Base-by-base conservation (phyloP, 2,888 invertebrate species). In the Diaprepes abbreviatus region DNA sequence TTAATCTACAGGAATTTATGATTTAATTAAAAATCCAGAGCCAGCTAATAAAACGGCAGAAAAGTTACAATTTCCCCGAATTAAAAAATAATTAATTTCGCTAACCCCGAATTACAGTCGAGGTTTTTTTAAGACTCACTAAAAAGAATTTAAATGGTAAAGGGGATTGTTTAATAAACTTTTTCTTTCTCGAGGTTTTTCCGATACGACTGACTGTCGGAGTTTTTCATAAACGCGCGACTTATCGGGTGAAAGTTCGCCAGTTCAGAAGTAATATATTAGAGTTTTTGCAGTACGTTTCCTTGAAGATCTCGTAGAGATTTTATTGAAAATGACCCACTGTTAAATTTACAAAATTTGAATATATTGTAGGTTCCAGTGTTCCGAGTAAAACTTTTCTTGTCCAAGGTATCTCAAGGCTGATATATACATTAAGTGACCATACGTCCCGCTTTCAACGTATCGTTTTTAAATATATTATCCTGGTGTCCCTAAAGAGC, bases 41-140 rank as follows among this genome's bases (percentile, higher is more conserved):
- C 36, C 24, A 12, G 48, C 68, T 48, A 48, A 63, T 55, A 55
- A 57, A 65, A 57, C 33, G 57, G 55, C 38, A 17, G n/a, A 66
- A 50, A 58, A 62, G 68, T 57, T 62, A 68, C 68, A 68, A 59
- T 63, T 66, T 68, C 62, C 33, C 35, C 45, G 54, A 68, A 68
- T 68, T 68, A 68, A 63, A 68, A 68, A 68, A 63, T 63, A 68
- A 68, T 62, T 68, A 68, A 68, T 68, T 68, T 66, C 48, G 28
- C 38, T 28, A 31, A 36, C 58, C 50, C 50, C 36, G 43, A 31
- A 59, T 59, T 50, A 50, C 5, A 50, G 48, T 48, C 48, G 59
- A 45, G 59, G 28, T 59, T 59, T 59, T 59, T 58, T 40, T 58
- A 58, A 58, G 58, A 40, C 31, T 40, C 7, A 33, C 55, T 54